These are phyloP conservation scores for Allacma fusca DNA, from an alignment of 2,888 invertebrate species.

Conservation along the genomic window DNA sequence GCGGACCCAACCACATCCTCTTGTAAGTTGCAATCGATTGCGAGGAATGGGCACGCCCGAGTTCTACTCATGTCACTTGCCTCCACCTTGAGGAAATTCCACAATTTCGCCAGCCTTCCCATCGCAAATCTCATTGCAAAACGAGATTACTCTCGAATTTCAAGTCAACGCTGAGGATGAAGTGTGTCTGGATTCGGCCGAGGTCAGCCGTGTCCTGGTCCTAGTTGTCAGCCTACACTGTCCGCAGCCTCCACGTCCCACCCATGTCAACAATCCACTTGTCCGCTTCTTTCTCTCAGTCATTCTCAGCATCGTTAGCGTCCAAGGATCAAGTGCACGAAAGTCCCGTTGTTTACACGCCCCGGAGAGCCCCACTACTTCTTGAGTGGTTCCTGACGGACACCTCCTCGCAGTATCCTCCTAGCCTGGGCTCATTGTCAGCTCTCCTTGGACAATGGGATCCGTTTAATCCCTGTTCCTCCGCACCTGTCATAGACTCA, in stretches of 20 bases:
- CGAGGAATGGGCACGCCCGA: slow-evolving; percentile 61
- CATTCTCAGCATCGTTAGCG: slow-evolving; percentile 11
- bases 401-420: too few relatives aligned
- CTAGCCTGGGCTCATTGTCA: too few relatives aligned
- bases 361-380: too few relatives aligned
- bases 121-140: background rate
- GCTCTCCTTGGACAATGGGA: too few relatives aligned
- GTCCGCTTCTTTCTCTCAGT: slow-evolving; percentile 6
- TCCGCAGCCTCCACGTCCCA: background rate
- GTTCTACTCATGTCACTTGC: slow-evolving; percentile 58
- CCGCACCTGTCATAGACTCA: background rate
- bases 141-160: too few relatives aligned
- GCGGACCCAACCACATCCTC: slow-evolving; percentile 49
- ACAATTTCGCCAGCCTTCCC: slow-evolving; percentile 40
- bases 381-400: too few relatives aligned
- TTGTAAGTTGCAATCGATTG: slow-evolving; percentile 59
- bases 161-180: too few relatives aligned
- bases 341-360: too few relatives aligned
- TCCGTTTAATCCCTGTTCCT: too few relatives aligned
- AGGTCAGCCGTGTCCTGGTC: background rate
- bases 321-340: background rate
- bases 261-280: background rate
- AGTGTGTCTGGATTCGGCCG: too few relatives aligned
- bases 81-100: slow-evolving; percentile 38
- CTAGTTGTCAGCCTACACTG: background rate